These are phyloP conservation scores for Alectura lathami DNA, from an alignment of 2,113 vertebrate species.

Conservation along the genomic window DNA sequence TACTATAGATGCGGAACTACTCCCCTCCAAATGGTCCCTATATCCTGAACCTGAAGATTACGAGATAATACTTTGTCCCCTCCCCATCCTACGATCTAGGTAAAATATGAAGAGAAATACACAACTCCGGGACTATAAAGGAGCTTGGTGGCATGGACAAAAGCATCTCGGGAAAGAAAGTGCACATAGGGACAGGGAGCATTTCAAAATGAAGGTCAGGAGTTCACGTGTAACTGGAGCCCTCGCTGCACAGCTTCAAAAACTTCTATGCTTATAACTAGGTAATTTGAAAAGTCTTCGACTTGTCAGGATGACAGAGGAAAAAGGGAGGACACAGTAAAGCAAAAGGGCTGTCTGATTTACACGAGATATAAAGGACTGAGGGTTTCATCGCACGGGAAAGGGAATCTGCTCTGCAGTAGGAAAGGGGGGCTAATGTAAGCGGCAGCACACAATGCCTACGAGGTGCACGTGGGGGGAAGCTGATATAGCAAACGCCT, in stretches of 20 bases:
- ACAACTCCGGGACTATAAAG: conserved; percentile 46
- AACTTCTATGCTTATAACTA: neutral
- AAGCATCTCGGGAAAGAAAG: conserved; percentile 57
- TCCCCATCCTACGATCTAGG: neutral
- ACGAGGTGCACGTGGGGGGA: neutral
- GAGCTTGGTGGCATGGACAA: conserved; percentile 42
- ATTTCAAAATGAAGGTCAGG: conserved; percentile 60
- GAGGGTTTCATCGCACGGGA: neutral
- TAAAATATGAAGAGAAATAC: conserved; percentile 51
- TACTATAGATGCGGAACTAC: conserved; percentile 31
- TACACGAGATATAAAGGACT: neutral
- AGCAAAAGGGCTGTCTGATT: neutral
- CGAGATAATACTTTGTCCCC: conserved; percentile 36
- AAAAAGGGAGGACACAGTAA: neutral
- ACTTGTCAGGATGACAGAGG: neutral
- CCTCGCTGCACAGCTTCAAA: conserved; percentile 44
- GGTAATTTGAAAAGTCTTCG: neutral
- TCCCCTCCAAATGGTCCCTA: conserved; percentile 31
- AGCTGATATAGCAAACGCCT: neutral
- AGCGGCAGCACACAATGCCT: conserved; percentile 18
- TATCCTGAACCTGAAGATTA: conserved; percentile 69
- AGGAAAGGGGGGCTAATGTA: neutral
- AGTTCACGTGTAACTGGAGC: conserved; percentile 51
- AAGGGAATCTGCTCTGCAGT: neutral
- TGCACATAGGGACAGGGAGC: conserved; percentile 8